Percentiles rank a stretch among this genome's conserved stretches.
These are phyloP conservation scores for Myiothlypis coronata DNA, from an alignment of 2,797 vertebrate genomes.

Conservation along the genomic window DNA sequence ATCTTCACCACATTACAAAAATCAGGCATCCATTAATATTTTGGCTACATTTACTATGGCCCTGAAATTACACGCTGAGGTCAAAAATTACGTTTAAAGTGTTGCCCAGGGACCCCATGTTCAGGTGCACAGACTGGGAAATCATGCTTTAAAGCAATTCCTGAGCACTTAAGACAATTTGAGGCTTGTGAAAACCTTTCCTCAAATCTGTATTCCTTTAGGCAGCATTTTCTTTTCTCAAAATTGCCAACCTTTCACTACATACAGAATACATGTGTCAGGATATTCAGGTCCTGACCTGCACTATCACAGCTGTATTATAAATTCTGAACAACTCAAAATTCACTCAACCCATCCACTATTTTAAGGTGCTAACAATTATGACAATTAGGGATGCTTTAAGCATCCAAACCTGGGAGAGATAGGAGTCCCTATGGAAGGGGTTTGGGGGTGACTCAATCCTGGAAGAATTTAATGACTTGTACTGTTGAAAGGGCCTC, in stretches of 20 bases:
- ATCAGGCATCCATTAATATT: neutral
- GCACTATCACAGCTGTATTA: neutral
- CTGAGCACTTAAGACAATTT: neutral
- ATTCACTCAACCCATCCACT: neutral
- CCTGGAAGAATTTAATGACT: neutral
- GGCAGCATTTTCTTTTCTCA: neutral
- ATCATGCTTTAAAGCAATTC: neutral
- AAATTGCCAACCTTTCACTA: neutral
- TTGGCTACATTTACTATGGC: neutral
- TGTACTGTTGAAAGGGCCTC: neutral
- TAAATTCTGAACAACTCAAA: neutral
- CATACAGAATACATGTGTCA: neutral
- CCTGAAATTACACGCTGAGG: neutral
- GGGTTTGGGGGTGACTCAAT: neutral
- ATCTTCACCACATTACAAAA: neutral
- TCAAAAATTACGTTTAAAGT: neutral
- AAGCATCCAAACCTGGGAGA: neutral
- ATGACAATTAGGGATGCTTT: neutral
- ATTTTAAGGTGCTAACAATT: neutral
- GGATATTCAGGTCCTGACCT: neutral
- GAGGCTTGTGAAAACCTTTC: neutral
- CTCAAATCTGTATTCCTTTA: neutral
- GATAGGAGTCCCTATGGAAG: neutral
- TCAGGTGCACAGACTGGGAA: neutral
- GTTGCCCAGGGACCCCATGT: neutral